phyloP scores from a whole-genome alignment of 2,888 invertebrate species.

The Ormyrus pomaceus region DNA sequence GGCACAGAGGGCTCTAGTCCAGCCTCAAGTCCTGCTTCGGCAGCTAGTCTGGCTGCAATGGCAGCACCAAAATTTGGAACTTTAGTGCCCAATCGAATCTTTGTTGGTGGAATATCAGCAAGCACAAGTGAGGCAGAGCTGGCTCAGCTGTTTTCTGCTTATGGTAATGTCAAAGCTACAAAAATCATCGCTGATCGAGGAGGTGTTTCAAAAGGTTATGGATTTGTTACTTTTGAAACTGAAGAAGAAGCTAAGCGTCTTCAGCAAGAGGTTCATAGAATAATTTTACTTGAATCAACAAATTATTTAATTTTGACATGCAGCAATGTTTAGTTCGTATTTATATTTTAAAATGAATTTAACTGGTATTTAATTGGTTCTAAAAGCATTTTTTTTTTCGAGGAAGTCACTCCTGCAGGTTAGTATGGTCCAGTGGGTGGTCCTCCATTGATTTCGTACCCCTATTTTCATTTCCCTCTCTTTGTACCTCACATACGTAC shows the following conservation, averaged over 20 bases:
- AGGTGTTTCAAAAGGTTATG: slow-evolving; percentile 96
- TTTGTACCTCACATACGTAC: too few species aligned
- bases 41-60: slow-evolving; percentile 70
- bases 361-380: too few species aligned
- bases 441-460: too few species aligned
- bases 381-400: too few species aligned
- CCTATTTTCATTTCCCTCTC: too few species aligned
- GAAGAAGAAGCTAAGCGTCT: slow-evolving; percentile 89
- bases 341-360: too few species aligned
- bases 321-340: too few species aligned
- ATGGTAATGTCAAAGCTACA: slow-evolving; percentile 92
- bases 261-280: slow-evolving; percentile 80
- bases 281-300: background rate
- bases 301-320: too few species aligned
- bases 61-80: slow-evolving; percentile 80
- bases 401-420: too few species aligned
- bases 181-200: slow-evolving; percentile 97
- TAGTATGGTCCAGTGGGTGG: too few species aligned
- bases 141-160: slow-evolving; percentile 92
- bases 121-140: slow-evolving; percentile 95
- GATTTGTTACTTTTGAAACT: slow-evolving; percentile 91
- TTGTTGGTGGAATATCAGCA: slow-evolving; percentile 96
- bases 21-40: slow-evolving; percentile 74
- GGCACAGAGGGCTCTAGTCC: slow-evolving; percentile 75
- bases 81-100: slow-evolving; percentile 94